Evolutionary conservation across 1,140 invertebrate species (phyloP), one percentile per base, ranked within the genome.

Genomic region (Amyelois transitella): DNA sequence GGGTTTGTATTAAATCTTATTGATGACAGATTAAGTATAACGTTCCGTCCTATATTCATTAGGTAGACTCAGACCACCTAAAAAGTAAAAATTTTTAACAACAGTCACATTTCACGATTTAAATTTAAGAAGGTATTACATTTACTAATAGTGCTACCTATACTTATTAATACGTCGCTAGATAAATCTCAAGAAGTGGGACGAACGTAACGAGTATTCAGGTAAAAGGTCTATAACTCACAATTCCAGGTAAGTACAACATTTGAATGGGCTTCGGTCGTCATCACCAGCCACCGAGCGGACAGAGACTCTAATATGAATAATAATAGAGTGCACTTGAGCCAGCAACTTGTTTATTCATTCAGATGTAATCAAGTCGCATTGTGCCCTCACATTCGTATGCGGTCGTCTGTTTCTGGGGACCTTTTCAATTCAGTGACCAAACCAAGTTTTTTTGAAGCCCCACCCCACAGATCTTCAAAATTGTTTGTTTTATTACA

Each of bases 311-410:
- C 60, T 66, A 58, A 67, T 67, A 65, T 58, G 55, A 58, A 67
- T 67, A 55, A 65, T 62, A 67, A 73, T 72, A 59, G 45, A 55
- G 56, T 62, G 56, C 62, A 73, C 60, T 73, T 67, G 62, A 57
- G 64, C 48, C 52, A 43, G 57, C 22, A 44, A 62, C 53, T 65
- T 64, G 55, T 67, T 64, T 66, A 62, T 70, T 67, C 62, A 67
- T 73, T 69, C 58, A 61, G 54, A 65, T 69, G 54, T 62, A 65
- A 69, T 67, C 58, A 67, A 64, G 58, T 58, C 43, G 56, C 56
- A 67, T 64, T 68, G 66, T 64, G 53, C 55, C 43, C 58, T 28
- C 51, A 43, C 57, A 62, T 62, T 69, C 59, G 50, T 69, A 62
- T 64, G 55, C 55, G 48, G 53, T 50, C 48, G 51, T 18, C 43